Base-by-base conservation (phyloP, 2,888 invertebrate species). In the Dexiosoma caninum region DNA sequence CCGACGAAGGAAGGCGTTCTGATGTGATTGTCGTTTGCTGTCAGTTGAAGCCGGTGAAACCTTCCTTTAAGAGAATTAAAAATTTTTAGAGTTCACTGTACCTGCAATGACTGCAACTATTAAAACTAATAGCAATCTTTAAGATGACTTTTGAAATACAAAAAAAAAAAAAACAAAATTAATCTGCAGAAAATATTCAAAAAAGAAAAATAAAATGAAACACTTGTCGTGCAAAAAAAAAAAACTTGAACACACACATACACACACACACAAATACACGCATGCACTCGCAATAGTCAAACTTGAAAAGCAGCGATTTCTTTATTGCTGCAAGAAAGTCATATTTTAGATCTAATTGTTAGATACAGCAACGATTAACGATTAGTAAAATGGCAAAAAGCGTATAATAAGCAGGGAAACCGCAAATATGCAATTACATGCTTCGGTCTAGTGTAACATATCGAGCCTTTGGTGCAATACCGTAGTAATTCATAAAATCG, bases 321-420 rank as follows among this genome's bases (percentile, higher is more conserved):
- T 87, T 87, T 87, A 86, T 86, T 84, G 85, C 83, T 78, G 83
- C 84, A 86, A 85, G 84, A 83, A 84, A 85, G 84, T 87, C 85
- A 87, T 88, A 87, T 86, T 85, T 88, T 87, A 85, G 87, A 88
- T 88, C 87, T 87, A 87, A 88, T 87, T 88, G 87, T 84, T 82
- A 86, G 87, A 88, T 88, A 86, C 27, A 49, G 62, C 19, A 67
- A 60, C 51, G 44, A 37, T 23, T 42, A 32, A n/a, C n/a, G n/a
- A n/a, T n/a, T n/a, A n/a, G n/a, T n/a, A 9, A 59, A 53, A 57
- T 14, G 23, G n/a, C 14, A 51, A 51, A 23, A 53, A 77, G n/a
- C n/a, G n/a, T n/a, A n/a, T n/a, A n/a, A n/a, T n/a, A n/a, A n/a
- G n/a, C n/a, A n/a, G n/a, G n/a, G n/a, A n/a, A n/a, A n/a, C n/a